These are phyloP conservation scores for Dendrocopos noguchii DNA, from an alignment of 2,113 vertebrate species.

Conservation along the genomic window DNA sequence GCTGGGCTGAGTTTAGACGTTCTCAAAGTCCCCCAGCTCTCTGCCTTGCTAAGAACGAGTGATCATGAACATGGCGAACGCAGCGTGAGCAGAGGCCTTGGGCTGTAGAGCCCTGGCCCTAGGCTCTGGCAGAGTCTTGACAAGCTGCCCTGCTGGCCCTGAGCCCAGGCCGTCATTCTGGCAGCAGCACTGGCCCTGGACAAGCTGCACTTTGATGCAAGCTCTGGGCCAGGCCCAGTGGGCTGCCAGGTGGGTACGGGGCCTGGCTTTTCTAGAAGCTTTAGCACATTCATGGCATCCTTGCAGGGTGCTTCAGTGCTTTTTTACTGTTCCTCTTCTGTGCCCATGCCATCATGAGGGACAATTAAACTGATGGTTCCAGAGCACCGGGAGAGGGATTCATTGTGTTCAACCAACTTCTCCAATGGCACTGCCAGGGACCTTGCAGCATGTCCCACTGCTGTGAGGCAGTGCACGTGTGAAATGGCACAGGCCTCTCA, in stretches of 20 bases:
- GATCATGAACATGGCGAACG: constrained; percentile 63
- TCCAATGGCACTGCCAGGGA: neutral
- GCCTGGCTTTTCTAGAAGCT: constrained; percentile 29
- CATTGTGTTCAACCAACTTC: neutral
- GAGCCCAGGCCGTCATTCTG: constrained; percentile 8
- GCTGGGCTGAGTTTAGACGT: constrained; percentile 90
- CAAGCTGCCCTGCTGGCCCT: constrained; percentile 30
- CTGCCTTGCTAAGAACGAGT: constrained; percentile 70
- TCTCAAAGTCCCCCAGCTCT: constrained; percentile 81
- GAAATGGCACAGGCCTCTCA: neutral
- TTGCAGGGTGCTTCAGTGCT: neutral
- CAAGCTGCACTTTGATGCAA: constrained; percentile 27
- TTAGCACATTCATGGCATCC: neutral
- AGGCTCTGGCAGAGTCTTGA: constrained; percentile 36
- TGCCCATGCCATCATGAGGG: neutral
- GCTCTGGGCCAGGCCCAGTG: neutral
- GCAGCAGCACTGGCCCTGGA: neutral
- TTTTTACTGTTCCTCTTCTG: neutral
- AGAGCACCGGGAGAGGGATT: accelerated
- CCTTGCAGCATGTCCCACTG: accelerated
- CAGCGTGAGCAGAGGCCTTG: constrained; percentile 46
- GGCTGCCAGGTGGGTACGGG: constrained; percentile 36
- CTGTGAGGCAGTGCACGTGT: accelerated
- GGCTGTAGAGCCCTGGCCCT: constrained; percentile 42
- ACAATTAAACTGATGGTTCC: neutral